phyloP scores from a whole-genome alignment of 92 coral and sea anemone genomes.

The Porites rus region DNA sequence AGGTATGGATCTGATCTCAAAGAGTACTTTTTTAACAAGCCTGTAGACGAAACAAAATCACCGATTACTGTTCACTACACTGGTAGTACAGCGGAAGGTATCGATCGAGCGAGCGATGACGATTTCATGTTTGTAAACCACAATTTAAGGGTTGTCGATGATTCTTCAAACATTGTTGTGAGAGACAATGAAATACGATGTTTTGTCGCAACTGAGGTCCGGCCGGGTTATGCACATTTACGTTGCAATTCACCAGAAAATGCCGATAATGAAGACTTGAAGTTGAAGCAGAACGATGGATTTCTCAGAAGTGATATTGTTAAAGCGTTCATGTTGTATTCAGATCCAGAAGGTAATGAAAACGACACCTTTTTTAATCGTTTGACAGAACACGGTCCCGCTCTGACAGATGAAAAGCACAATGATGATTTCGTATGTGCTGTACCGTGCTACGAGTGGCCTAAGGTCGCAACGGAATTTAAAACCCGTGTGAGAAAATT shows the following conservation, averaged over 20 bases:
- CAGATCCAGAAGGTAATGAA: conserved; percentile 13
- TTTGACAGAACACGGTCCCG: conserved; percentile 32
- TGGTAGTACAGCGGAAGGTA: conserved; percentile 15
- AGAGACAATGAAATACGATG: conserved; percentile 3
- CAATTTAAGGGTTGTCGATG: neutral
- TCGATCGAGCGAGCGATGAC: conserved; percentile 16
- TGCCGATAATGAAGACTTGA: neutral
- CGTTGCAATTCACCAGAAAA: neutral
- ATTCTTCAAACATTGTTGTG: neutral
- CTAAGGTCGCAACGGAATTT: conserved; percentile 26
- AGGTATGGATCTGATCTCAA: conserved; percentile 5
- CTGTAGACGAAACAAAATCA: neutral
- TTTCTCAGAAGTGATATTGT: conserved; percentile 30
- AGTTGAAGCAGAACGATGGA: conserved; percentile 17
- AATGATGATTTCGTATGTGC: conserved; percentile 21
- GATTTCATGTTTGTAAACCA: conserved; percentile 23
- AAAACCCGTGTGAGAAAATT: conserved; percentile 8
- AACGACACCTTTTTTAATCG: conserved; percentile 2
- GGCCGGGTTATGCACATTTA: conserved; percentile 23
- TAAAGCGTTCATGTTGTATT: conserved; percentile 16
- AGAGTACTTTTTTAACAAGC: conserved; percentile 20
- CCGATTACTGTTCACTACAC: conserved; percentile 11
- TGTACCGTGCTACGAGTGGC: conserved; percentile 26
- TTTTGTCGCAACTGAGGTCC: conserved; percentile 8
- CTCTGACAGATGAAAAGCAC: conserved; percentile 23